Conservation (phyloP, 2,888 invertebrate genomes). For the Ichneumoninae sp. region DNA sequence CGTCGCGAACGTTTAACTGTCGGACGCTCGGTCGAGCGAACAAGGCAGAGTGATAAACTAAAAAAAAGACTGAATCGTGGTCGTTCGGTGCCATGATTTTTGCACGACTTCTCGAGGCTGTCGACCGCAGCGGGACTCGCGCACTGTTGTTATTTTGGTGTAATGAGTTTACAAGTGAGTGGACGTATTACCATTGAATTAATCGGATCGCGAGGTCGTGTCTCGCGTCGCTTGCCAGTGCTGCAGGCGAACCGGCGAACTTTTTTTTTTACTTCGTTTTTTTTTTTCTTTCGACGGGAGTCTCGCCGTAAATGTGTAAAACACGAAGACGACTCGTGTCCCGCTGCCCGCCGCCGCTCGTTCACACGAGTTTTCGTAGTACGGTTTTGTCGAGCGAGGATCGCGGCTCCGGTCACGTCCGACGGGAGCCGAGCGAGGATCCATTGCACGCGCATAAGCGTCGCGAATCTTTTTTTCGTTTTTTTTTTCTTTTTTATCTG, state of each 20-base stretch:
- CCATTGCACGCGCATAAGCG: conserved; percentile 4
- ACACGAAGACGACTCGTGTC: conserved; percentile 38
- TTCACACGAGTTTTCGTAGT: conserved; percentile 48
- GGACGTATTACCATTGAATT: conserved; percentile 21
- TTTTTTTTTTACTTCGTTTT: not conserved
- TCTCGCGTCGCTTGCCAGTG: not conserved
- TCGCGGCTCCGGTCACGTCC: conserved; percentile 63
- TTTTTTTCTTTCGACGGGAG: not conserved
- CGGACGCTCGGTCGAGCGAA: not conserved
- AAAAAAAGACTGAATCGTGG: not conserved
- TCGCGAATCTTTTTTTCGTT: not conserved
- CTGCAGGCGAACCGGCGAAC: not conserved
- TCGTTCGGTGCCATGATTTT: not conserved
- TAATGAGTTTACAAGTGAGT: conserved; percentile 32
- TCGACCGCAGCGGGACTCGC: not conserved
- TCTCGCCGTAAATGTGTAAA: conserved; percentile 23
- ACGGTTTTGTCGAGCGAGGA: conserved; percentile 50
- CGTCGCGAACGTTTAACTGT: not conserved
- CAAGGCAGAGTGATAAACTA: not conserved
- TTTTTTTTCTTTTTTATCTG: not conserved
- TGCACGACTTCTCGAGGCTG: not conserved
- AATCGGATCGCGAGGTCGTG: not conserved
- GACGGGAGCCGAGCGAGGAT: conserved; percentile 62
- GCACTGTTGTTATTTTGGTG: conserved; percentile 12
- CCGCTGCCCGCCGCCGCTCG: conserved; percentile 12